Conservation (phyloP, 2,113 vertebrate species). For the Chlorodrepanis virens region DNA sequence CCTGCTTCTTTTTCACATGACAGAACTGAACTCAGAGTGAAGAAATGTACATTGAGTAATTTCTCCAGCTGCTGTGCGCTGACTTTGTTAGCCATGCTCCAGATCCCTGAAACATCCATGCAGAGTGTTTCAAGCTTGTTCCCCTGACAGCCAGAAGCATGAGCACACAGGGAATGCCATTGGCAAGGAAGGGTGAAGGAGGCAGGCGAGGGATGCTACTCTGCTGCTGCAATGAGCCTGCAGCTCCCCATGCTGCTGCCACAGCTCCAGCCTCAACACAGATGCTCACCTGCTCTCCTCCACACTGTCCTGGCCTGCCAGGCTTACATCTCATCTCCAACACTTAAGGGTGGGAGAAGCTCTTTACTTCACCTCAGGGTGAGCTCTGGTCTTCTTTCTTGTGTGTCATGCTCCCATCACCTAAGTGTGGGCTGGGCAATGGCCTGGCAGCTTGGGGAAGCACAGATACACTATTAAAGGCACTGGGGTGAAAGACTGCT, state of each 20-base stretch:
- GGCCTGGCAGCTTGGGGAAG: not conserved
- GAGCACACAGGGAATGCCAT: rapidly evolving
- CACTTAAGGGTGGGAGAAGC: not conserved
- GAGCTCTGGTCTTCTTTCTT: not conserved
- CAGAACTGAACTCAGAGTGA: not conserved
- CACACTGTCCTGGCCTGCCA: rapidly evolving
- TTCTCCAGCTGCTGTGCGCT: not conserved
- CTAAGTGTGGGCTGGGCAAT: not conserved
- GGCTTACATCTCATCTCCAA: not conserved
- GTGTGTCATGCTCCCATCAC: rapidly evolving
- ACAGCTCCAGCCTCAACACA: not conserved
- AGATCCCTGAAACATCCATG: not conserved
- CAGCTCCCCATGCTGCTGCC: not conserved
- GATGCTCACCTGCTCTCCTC: not conserved
- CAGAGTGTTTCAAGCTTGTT: not conserved
- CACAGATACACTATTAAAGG: not conserved
- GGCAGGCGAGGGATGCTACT: rapidly evolving
- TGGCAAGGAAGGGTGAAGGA: not conserved
- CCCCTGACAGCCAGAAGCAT: not conserved
- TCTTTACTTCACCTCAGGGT: not conserved
- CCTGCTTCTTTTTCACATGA: not conserved
- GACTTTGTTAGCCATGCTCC: not conserved
- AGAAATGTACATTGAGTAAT: not conserved
- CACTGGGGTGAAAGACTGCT: not conserved
- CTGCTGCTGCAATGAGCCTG: not conserved